Evolutionary conservation across 2,113 vertebrate genomes (phyloP).

Genomic region (Odontesthes bonariensis): DNA sequence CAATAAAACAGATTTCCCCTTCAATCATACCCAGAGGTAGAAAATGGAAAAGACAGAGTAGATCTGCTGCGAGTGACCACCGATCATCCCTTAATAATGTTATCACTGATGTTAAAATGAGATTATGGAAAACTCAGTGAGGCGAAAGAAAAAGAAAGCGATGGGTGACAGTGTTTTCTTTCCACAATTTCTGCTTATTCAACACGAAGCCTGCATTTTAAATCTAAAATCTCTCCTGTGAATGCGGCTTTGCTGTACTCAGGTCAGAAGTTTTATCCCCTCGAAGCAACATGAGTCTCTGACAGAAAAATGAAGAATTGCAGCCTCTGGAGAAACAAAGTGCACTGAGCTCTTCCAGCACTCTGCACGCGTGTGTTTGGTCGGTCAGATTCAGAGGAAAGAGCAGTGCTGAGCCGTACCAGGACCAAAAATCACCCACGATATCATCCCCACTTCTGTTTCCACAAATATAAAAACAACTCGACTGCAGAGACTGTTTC

Average conservation of each 20-base stretch:
- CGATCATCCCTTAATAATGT: background rate
- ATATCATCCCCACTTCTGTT: conserved; percentile 41
- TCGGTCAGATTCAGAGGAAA: background rate
- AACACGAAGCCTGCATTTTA: conserved; percentile 8
- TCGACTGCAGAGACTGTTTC: conserved; percentile 38
- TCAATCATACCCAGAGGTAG: conserved; percentile 29
- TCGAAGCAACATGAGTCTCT: conserved; percentile 39
- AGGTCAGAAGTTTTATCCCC: conserved; percentile 24
- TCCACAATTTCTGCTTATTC: conserved; percentile 10
- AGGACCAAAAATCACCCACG: conserved; percentile 64
- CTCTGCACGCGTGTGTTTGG: conserved; percentile 13
- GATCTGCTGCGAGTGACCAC: conserved; percentile 2
- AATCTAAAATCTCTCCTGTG: background rate
- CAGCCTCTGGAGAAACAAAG: conserved; percentile 54
- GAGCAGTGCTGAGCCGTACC: conserved; percentile 72
- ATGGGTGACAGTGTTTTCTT: conserved; percentile 14
- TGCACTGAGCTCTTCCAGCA: conserved; percentile 31
- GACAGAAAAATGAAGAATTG: conserved; percentile 69
- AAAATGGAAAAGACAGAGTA: conserved; percentile 29
- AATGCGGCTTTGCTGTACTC: conserved; percentile 20
- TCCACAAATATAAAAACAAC: conserved; percentile 38
- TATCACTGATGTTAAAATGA: background rate
- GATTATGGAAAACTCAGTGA: background rate
- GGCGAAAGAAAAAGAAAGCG: too few species aligned
- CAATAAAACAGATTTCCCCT: conserved; percentile 38